Percentiles rank a stretch among this genome's conserved stretches.
These are phyloP conservation scores for Caenorhabditis uteleia DNA, from an alignment of 2,888 invertebrate genomes.

Conservation along the genomic window DNA sequence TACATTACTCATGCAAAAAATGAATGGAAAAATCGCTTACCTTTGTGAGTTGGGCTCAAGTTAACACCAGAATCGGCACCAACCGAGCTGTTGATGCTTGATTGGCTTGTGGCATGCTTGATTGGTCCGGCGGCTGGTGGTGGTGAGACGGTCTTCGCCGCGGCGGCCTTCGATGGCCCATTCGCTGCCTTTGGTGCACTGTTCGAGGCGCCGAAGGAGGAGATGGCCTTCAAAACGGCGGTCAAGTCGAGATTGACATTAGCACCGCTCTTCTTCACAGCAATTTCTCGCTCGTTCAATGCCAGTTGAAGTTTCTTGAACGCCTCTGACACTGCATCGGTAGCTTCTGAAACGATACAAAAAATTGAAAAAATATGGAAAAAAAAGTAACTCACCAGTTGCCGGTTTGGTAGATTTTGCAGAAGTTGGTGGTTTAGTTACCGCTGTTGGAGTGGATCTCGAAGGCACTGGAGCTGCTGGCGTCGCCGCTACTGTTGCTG, in stretches of 20 bases:
- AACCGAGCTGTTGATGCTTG: slow-evolving; percentile 60
- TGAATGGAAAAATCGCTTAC: slow-evolving; percentile 11
- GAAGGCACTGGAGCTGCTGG: slow-evolving; percentile 32
- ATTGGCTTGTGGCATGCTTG: slow-evolving; percentile 63
- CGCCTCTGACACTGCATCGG: slow-evolving; percentile 19
- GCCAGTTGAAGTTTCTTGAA: slow-evolving; percentile 28
- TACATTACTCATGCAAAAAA: neutral
- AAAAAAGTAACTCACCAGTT: neutral
- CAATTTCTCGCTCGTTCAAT: slow-evolving; percentile 53
- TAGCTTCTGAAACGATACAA: neutral
- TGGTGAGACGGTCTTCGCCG: slow-evolving; percentile 19
- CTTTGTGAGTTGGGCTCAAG: slow-evolving; percentile 56
- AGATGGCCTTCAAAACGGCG: slow-evolving; percentile 23
- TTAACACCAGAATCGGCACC: slow-evolving; percentile 64
- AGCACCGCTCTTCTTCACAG: slow-evolving; percentile 25
- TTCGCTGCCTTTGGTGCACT: slow-evolving; percentile 18
- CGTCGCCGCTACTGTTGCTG: slow-evolving; percentile 11
- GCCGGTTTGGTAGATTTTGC: slow-evolving; percentile 15
- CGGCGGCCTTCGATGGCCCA: slow-evolving; percentile 15
- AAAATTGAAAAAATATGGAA: neutral
- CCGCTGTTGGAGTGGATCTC: slow-evolving; percentile 24
- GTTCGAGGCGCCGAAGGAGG: slow-evolving; percentile 16
- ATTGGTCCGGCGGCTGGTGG: slow-evolving; percentile 39
- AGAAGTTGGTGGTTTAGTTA: slow-evolving; percentile 27
- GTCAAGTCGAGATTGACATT: slow-evolving; percentile 14